phyloP scores from a whole-genome alignment of 2,888 invertebrate species.

The Actias luna region DNA sequence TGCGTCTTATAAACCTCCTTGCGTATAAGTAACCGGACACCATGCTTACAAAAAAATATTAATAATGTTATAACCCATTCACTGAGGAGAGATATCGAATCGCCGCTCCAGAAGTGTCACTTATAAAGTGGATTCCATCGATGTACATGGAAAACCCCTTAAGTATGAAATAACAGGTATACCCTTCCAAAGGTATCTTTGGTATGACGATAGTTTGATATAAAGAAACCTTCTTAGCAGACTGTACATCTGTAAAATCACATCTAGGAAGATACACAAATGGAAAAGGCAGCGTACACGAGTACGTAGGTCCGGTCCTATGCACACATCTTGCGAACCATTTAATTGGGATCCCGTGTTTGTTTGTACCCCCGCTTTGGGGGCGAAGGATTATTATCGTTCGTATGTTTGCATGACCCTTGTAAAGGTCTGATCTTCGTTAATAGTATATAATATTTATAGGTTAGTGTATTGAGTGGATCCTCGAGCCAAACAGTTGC shows the following conservation, averaged over 20 bases:
- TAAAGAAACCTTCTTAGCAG: conserved; percentile 9
- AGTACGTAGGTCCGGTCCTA: conserved; percentile 56
- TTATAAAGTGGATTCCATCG: not conserved
- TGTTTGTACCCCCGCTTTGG: conserved; percentile 48
- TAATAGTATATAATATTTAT: conserved; percentile 15
- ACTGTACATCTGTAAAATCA: conserved; percentile 27
- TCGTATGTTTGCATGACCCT: conserved; percentile 46
- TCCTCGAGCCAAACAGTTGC: not conserved
- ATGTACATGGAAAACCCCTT: not conserved
- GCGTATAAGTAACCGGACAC: too few relatives aligned
- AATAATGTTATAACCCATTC: too few relatives aligned
- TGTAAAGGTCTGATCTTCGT: conserved; percentile 26
- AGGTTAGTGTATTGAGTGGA: conserved; percentile 11
- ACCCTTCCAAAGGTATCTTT: not conserved
- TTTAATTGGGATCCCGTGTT: conserved; percentile 70
- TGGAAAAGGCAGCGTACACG: conserved; percentile 32
- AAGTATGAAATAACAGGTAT: not conserved
- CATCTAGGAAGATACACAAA: conserved; percentile 30
- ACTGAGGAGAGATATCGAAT: too few relatives aligned
- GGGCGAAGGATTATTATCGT: conserved; percentile 47
- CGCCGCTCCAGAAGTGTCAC: too few relatives aligned
- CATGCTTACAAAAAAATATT: too few relatives aligned
- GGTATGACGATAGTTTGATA: not conserved
- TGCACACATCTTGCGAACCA: conserved; percentile 60
- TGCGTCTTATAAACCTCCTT: too few relatives aligned